Conservation (phyloP, 2,113 vertebrate species). For the Ranitomeya imitator region DNA sequence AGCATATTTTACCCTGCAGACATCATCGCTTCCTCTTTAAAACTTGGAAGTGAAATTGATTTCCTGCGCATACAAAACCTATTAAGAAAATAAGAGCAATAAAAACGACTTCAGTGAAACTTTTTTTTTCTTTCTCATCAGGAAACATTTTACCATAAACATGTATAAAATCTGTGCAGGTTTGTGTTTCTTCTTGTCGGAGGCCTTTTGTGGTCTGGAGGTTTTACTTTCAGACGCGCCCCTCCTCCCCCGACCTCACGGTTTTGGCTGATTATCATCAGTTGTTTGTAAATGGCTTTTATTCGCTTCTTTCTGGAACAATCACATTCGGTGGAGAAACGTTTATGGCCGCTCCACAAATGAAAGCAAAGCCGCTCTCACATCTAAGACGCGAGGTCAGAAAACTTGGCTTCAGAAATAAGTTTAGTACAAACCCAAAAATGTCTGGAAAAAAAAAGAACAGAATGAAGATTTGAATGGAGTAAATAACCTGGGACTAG, state of each 20-base stretch:
- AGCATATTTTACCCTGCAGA: slow-evolving; percentile 41
- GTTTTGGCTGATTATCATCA: neutral
- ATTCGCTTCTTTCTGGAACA: neutral
- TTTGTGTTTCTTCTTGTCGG: neutral
- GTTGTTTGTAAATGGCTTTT: neutral
- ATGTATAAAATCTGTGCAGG: slow-evolving; percentile 7
- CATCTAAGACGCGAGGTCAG: neutral
- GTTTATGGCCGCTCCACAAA: neutral
- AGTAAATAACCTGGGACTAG: neutral
- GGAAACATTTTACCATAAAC: slow-evolving; percentile 54
- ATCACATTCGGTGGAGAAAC: neutral
- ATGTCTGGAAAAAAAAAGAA: neutral
- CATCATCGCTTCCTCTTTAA: slow-evolving; percentile 45
- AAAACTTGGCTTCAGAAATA: neutral
- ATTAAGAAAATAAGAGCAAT: slow-evolving; percentile 55
- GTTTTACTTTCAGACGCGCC: neutral
- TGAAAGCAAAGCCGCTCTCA: neutral
- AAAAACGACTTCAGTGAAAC: slow-evolving; percentile 49
- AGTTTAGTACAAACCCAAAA: neutral
- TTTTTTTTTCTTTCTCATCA: slow-evolving; percentile 42
- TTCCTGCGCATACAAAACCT: slow-evolving; percentile 51
- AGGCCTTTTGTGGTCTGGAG: slow-evolving; percentile 4
- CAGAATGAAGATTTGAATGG: neutral
- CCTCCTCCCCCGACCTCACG: neutral
- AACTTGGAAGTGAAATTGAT: slow-evolving; percentile 45